phyloP scores from a whole-genome alignment of 2,888 invertebrate genomes.

The Ochropleura leucogaster region DNA sequence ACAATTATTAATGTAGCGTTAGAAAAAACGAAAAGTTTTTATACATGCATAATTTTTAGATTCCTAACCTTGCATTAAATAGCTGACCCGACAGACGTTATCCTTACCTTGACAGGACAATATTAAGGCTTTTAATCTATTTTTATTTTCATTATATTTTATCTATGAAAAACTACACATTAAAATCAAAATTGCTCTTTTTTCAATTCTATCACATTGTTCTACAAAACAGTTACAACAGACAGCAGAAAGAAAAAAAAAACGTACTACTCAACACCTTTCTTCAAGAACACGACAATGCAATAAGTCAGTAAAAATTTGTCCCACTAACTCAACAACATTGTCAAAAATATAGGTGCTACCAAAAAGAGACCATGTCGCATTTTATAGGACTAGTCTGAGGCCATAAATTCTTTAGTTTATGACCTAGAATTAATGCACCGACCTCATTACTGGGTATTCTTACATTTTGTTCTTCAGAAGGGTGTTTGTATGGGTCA shows the following conservation, averaged over 20 bases:
- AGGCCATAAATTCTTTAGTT: conserved; percentile 86
- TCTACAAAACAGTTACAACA: neutral
- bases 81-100: neutral
- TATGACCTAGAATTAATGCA: conserved; percentile 89
- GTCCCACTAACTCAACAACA: conserved; percentile 85
- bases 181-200: too few relatives aligned
- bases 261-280: conserved; percentile 69
- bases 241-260: conserved; percentile 3
- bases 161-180: neutral
- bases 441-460: conserved; percentile 88
- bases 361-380: conserved; percentile 84
- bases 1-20: too few relatives aligned
- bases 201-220: neutral
- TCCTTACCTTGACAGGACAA: neutral
- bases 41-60: too few relatives aligned
- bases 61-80: neutral
- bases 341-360: conserved; percentile 80
- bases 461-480: conserved; percentile 75
- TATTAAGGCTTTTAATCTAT: neutral
- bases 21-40: too few relatives aligned
- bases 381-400: conserved; percentile 87
- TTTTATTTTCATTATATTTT: neutral
- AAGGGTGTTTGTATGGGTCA: conserved; percentile 87
- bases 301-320: conserved; percentile 79
- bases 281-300: conserved; percentile 61